Conservation (phyloP, 2,888 invertebrate species). For the Himalopsyche tibetana region DNA sequence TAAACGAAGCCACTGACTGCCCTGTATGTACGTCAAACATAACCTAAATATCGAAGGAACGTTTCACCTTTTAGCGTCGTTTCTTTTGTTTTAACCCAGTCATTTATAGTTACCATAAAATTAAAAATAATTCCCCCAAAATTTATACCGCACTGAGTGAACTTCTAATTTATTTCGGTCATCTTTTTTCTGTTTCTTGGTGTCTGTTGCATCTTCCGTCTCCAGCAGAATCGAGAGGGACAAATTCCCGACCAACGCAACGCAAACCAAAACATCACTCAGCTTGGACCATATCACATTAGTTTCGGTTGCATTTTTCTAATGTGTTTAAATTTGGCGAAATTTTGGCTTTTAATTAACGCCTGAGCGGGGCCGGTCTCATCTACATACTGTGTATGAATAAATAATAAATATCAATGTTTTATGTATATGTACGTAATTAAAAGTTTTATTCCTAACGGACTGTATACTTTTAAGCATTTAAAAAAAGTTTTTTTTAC, state of each 20-base stretch:
- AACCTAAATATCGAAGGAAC: no score
- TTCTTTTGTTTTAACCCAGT: no score
- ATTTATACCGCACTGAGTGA: conserved; percentile 8
- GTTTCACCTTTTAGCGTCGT: no score
- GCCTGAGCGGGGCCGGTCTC: not conserved
- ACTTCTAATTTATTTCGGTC: not conserved
- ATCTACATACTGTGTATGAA: not conserved
- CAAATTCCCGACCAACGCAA: conserved; percentile 27
- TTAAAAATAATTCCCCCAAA: no score
- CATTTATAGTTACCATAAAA: no score
- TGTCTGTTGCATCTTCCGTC: conserved; percentile 11
- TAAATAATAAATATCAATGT: no score
- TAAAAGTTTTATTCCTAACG: no score
- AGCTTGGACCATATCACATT: not conserved
- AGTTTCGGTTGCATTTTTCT: not conserved
- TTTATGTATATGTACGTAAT: no score
- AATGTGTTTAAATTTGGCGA: conserved; percentile 6
- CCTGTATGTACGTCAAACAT: no score
- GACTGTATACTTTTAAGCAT: no score
- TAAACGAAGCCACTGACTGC: no score
- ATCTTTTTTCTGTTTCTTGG: conserved; percentile 17
- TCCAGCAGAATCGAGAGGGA: not conserved
- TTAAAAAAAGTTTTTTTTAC: no score
- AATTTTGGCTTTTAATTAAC: not conserved
- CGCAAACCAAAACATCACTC: not conserved